Percentiles rank a stretch among this genome's conserved stretches.
Evolutionary conservation across 2,113 vertebrate species (phyloP).

Genomic region (Henicopernis longicauda): DNA sequence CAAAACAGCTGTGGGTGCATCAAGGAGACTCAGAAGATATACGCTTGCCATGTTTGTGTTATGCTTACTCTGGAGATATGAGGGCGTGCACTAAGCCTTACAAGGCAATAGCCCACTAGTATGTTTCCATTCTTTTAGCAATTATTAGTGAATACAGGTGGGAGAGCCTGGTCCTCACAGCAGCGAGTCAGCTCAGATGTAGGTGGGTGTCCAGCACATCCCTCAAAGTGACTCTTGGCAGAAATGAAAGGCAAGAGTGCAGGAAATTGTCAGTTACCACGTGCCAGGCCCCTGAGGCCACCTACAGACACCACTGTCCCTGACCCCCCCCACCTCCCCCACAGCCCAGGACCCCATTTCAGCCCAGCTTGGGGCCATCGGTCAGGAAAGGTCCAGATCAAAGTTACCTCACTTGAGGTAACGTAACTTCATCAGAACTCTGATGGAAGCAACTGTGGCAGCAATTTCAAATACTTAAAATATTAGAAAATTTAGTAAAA

Average conservation of each 20-base stretch:
- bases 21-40: background rate
- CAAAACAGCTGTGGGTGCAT: background rate
- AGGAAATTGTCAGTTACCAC: background rate
- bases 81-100: background rate
- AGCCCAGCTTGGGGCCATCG: background rate
- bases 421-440: background rate
- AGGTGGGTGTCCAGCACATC: background rate
- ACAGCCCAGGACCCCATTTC: background rate
- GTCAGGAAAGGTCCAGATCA: background rate
- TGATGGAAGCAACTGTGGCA: background rate
- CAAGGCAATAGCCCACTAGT: background rate
- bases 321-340: background rate
- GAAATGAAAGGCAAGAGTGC: background rate
- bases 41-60: background rate
- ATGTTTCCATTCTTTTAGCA: background rate
- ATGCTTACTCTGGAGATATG: background rate
- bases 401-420: background rate
- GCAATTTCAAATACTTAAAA: background rate
- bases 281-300: background rate
- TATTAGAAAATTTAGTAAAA: background rate
- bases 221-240: background rate
- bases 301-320: background rate
- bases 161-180: background rate
- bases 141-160: background rate
- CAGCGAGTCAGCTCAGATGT: background rate